Evolutionary conservation across 2,797 vertebrate genomes (phyloP).

Genomic region (Cynodonichthys magdalenae): DNA sequence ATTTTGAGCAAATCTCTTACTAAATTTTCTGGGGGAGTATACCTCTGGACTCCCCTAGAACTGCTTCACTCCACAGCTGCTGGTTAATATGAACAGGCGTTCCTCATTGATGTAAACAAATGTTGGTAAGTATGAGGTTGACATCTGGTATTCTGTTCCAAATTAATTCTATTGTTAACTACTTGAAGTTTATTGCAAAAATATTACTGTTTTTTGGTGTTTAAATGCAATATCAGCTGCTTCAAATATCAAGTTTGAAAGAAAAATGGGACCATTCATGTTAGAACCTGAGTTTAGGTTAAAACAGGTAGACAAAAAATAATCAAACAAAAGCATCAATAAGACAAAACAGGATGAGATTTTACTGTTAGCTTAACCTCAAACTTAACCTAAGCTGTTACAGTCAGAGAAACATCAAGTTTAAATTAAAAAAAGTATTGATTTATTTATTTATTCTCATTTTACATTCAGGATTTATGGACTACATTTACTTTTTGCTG

Average conservation of each 20-base stretch:
- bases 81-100: too few species aligned
- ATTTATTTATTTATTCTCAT: background rate
- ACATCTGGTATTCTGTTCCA: too few species aligned
- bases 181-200: background rate
- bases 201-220: background rate
- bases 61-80: too few species aligned
- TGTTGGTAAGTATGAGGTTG: too few species aligned
- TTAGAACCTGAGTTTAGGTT: background rate
- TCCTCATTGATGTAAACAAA: too few species aligned
- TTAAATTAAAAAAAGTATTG: background rate
- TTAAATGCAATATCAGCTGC: background rate
- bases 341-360: background rate
- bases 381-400: background rate
- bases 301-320: background rate
- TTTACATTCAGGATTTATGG: background rate
- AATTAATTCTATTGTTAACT: too few species aligned
- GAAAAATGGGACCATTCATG: background rate
- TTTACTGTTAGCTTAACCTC: background rate
- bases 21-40: too few species aligned
- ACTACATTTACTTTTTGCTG: background rate
- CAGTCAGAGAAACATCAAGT: background rate
- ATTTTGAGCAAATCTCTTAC: too few species aligned
- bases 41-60: too few species aligned
- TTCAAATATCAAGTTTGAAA: background rate
- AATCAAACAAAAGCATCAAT: background rate